Conservation (phyloP, 2,888 invertebrate species). For the Tholera decimalis region DNA sequence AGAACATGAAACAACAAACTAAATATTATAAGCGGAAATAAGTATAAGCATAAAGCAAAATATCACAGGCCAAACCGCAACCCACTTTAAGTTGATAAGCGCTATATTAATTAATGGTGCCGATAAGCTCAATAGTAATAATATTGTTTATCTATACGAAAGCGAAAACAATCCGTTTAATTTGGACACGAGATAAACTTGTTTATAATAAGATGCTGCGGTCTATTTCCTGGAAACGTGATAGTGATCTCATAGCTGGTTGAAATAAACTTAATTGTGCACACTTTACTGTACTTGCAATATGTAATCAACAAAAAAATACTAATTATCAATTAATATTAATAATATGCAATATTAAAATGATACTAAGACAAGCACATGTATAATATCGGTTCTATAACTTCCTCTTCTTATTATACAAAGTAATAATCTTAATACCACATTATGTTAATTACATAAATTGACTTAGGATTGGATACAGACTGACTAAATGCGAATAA, state of each 20-base stretch:
- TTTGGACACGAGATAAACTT: constrained; percentile 74
- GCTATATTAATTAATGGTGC: constrained; percentile 84
- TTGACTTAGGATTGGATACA: constrained; percentile 54
- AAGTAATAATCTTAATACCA: constrained; percentile 55
- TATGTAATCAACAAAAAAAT: constrained; percentile 25
- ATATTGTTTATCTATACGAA: constrained; percentile 78
- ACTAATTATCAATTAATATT: constrained; percentile 28
- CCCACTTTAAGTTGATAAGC: constrained; percentile 80
- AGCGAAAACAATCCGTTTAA: constrained; percentile 80
- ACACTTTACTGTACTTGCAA: constrained; percentile 13
- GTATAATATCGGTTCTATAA: constrained; percentile 40
- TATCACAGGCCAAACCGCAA: constrained; percentile 67
- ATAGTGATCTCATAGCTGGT: constrained; percentile 55
- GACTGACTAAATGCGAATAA: constrained; percentile 56
- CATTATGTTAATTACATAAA: constrained; percentile 64
- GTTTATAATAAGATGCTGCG: constrained; percentile 73
- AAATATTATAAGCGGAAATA: constrained; percentile 61
- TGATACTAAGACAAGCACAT: constrained; percentile 17
- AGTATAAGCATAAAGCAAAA: constrained; percentile 57
- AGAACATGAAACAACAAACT: constrained; percentile 46
- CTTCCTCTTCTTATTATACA: constrained; percentile 48
- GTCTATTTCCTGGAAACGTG: constrained; percentile 72
- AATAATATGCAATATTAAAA: constrained; percentile 29
- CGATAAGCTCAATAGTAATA: constrained; percentile 78
- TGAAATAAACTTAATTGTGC: constrained; percentile 34